Percentiles rank a stretch among this genome's conserved stretches.
Evolutionary conservation across 2,888 invertebrate genomes (phyloP).

Genomic region (Cinara cedri): DNA sequence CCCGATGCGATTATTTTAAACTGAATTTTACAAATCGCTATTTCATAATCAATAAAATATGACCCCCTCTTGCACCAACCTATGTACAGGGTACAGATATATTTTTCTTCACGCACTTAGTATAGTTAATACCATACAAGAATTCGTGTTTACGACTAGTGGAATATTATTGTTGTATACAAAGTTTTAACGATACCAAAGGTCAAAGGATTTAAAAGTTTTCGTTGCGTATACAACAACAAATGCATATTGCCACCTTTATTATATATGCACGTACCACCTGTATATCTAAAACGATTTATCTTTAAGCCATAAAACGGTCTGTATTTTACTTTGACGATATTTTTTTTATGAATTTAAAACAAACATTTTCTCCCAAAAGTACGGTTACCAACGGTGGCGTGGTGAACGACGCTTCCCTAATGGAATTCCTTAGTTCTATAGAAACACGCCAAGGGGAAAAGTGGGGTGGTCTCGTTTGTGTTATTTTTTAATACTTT

Average conservation of each 20-base stretch:
- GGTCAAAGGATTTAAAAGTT: constrained; percentile 19
- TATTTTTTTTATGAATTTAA: background rate
- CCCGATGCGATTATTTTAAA: too few species aligned
- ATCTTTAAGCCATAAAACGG: background rate
- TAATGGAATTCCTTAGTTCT: too few species aligned
- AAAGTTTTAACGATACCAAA: constrained; percentile 6
- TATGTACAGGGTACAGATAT: too few species aligned
- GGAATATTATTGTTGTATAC: background rate
- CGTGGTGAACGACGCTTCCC: too few species aligned
- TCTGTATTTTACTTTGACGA: background rate
- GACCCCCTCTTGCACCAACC: too few species aligned
- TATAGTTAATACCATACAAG: background rate
- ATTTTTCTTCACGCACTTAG: background rate
- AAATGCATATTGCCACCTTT: too few species aligned
- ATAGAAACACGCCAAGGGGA: too few species aligned
- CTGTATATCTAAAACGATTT: background rate
- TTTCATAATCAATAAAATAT: too few species aligned
- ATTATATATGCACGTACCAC: background rate
- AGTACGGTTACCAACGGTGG: too few species aligned
- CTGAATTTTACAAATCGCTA: too few species aligned
- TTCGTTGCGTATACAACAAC: background rate
- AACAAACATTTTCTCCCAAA: background rate
- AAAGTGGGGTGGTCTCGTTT: too few species aligned
- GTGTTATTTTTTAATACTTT: too few species aligned
- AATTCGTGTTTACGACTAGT: background rate